Percentiles rank a stretch among this genome's conserved stretches.
These are phyloP conservation scores for Cettia cetti DNA, from an alignment of 2,113 vertebrate species.

Conservation along the genomic window DNA sequence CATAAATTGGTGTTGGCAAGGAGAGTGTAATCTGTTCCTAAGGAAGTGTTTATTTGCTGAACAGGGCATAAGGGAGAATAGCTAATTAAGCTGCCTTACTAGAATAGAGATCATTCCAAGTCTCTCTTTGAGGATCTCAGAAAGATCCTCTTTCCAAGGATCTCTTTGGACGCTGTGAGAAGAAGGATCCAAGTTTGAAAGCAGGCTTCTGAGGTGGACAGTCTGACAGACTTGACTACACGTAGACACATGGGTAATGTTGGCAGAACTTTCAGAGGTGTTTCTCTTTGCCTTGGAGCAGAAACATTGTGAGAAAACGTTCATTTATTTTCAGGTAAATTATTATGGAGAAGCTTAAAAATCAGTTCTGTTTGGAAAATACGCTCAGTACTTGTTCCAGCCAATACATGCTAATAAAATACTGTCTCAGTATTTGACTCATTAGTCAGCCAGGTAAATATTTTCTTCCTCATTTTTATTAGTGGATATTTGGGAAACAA, in stretches of 20 bases:
- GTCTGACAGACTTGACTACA: not conserved
- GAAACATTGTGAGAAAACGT: not conserved
- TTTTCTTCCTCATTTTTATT: not conserved
- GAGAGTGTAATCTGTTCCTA: not conserved
- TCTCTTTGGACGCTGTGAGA: not conserved
- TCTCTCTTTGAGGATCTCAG: not conserved
- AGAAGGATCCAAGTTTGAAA: not conserved
- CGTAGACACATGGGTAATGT: accelerated
- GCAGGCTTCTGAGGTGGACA: not conserved
- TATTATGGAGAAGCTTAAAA: not conserved
- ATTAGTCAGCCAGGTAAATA: not conserved
- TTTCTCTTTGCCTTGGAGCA: not conserved
- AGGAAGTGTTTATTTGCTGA: not conserved
- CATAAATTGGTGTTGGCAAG: not conserved
- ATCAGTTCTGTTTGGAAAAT: not conserved
- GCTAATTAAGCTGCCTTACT: not conserved
- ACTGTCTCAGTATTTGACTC: not conserved
- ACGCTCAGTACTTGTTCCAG: not conserved
- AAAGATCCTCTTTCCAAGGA: not conserved
- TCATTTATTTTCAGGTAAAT: not conserved
- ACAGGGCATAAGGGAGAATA: not conserved
- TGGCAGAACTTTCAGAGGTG: not conserved
- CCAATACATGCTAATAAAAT: not conserved
- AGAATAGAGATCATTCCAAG: not conserved
- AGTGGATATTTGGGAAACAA: not conserved